Conservation (phyloP, 2,113 vertebrate genomes). For the Mugil cephalus region DNA sequence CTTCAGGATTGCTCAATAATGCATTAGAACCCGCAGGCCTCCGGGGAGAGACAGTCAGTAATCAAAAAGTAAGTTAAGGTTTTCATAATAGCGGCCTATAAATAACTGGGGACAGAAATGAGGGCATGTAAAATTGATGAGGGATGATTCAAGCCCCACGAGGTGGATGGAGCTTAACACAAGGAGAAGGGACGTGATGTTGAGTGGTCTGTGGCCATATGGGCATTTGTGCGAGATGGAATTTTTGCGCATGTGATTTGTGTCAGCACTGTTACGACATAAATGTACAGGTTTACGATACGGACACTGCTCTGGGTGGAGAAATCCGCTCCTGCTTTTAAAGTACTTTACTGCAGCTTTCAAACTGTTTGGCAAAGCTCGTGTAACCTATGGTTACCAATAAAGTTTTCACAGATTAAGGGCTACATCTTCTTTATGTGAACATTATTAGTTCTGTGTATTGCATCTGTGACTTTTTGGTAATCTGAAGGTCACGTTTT, state of each 20-base stretch:
- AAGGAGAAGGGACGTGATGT: constrained; percentile 51
- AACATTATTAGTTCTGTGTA: neutral
- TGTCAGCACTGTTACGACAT: constrained; percentile 21
- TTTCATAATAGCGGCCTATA: constrained; percentile 84
- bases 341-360: constrained; percentile 30
- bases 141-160: constrained; percentile 75
- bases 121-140: constrained; percentile 82
- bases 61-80: constrained; percentile 83
- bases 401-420: constrained; percentile 17
- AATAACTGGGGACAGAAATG: constrained; percentile 82
- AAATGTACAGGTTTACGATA: constrained; percentile 24
- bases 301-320: constrained; percentile 20
- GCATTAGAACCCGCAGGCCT: constrained; percentile 76
- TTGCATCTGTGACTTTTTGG: neutral
- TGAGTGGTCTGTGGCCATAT: constrained; percentile 45
- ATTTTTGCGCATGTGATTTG: constrained; percentile 45
- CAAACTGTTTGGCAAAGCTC: constrained; percentile 1
- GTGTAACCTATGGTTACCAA: constrained; percentile 18
- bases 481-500: neutral
- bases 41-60: constrained; percentile 70
- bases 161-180: constrained; percentile 53
- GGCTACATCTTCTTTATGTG: constrained; percentile 6
- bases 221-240: constrained; percentile 35
- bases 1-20: constrained; percentile 81
- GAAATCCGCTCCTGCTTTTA: constrained; percentile 3